These are phyloP conservation scores for Lophius piscatorius DNA, from an alignment of 2,113 vertebrate genomes.

Conservation along the genomic window DNA sequence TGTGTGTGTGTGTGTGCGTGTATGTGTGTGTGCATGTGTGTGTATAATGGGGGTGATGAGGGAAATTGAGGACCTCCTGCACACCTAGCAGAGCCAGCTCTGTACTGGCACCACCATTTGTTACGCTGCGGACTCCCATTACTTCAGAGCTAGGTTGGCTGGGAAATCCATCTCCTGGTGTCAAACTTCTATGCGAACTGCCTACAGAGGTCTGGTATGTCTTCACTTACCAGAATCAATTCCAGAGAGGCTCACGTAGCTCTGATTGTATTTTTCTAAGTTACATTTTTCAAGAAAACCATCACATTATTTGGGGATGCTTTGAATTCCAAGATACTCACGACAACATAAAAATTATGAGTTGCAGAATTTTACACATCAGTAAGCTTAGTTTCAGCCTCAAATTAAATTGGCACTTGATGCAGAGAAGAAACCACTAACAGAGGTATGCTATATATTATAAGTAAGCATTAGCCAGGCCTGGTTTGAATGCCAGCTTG, in stretches of 20 bases:
- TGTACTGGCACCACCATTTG: slow-evolving; percentile 72
- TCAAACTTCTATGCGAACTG: slow-evolving; percentile 63
- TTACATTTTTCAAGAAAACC: slow-evolving; percentile 28
- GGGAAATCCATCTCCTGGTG: slow-evolving; percentile 76
- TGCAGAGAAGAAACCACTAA: slow-evolving; percentile 44
- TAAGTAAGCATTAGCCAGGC: slow-evolving; percentile 25
- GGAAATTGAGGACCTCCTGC: slow-evolving; percentile 70
- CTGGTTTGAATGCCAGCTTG: slow-evolving; percentile 38
- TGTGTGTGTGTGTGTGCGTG: no score
- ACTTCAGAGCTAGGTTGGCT: slow-evolving; percentile 69
- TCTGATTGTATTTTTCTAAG: slow-evolving; percentile 1
- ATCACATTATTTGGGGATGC: slow-evolving; percentile 13
- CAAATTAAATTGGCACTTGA: slow-evolving; percentile 57
- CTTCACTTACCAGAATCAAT: slow-evolving; percentile 15
- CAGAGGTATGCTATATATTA: slow-evolving; percentile 40
- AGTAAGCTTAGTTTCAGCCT: no score
- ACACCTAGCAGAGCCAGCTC: slow-evolving; percentile 63
- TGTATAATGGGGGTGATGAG: slow-evolving; percentile 50
- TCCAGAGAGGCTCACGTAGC: slow-evolving; percentile 8
- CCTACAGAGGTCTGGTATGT: slow-evolving; percentile 13
- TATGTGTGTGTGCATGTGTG: no score
- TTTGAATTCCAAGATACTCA: slow-evolving; percentile 19
- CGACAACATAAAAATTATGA: slow-evolving; percentile 40
- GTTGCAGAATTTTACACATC: slow-evolving; percentile 37
- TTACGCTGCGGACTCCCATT: slow-evolving; percentile 74